These are phyloP conservation scores for Penaeus japonicus DNA, from an alignment of 1,140 invertebrate species.

Conservation along the genomic window DNA sequence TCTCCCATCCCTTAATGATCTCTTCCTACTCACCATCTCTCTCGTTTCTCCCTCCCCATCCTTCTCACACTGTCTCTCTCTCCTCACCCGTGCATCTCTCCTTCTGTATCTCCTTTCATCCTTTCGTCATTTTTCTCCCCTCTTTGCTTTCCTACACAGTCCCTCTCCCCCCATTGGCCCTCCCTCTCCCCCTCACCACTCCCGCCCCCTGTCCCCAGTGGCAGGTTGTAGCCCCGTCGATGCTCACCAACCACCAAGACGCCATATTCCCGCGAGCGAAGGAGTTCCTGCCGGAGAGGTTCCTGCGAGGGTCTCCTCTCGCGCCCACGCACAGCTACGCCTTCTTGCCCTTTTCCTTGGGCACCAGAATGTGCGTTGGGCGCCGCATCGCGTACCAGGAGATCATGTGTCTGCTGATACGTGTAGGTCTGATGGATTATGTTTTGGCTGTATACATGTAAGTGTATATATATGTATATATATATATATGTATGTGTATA, in stretches of 20 bases:
- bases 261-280: slow-evolving; percentile 17
- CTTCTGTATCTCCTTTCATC: background rate
- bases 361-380: slow-evolving; percentile 43
- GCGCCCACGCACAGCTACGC: slow-evolving; percentile 25
- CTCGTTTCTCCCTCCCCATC: background rate
- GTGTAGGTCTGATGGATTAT: background rate
- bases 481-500: too few species aligned
- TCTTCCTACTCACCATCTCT: too few species aligned
- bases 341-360: slow-evolving; percentile 44
- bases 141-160: background rate
- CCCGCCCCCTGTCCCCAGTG: background rate
- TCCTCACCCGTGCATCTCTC: background rate
- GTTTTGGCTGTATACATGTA: too few species aligned
- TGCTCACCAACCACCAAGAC: slow-evolving; percentile 38
- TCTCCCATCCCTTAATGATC: too few species aligned
- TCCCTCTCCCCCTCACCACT: background rate
- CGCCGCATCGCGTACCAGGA: slow-evolving; percentile 45
- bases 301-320: slow-evolving; percentile 26
- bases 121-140: too few species aligned
- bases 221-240: slow-evolving; percentile 38
- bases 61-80: background rate
- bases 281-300: slow-evolving; percentile 45
- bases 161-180: background rate
- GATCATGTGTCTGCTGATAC: slow-evolving; percentile 16
- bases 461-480: too few species aligned